Evolutionary conservation across 1,140 invertebrate species (phyloP).

Genomic region (Euschistus heros): DNA sequence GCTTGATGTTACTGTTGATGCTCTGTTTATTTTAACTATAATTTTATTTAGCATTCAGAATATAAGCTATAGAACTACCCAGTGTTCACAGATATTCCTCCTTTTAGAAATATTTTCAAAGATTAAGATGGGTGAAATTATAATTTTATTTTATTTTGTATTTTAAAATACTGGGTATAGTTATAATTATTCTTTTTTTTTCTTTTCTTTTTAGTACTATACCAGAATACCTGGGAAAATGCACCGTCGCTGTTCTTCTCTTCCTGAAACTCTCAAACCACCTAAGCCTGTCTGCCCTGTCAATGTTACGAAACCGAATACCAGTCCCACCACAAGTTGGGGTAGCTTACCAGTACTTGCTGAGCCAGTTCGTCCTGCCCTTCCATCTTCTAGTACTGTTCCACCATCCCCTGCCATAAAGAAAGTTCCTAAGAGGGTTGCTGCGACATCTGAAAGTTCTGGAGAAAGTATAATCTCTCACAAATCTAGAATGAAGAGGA

Average conservation of each 20-base stretch:
- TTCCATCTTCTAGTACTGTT: background rate
- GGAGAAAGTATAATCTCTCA: background rate
- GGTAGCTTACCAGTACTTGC: background rate
- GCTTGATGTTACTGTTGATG: no score
- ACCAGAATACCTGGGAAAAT: slow-evolving; percentile 30
- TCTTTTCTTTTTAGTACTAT: slow-evolving; percentile 3
- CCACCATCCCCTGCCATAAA: background rate
- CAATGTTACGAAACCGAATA: background rate
- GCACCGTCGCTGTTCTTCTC: slow-evolving; percentile 38
- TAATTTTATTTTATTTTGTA: no score
- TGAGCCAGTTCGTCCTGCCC: background rate
- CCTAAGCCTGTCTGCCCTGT: background rate
- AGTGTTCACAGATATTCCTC: no score
- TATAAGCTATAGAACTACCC: no score
- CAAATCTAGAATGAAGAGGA: slow-evolving; percentile 32
- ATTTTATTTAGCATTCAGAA: no score
- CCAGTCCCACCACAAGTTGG: background rate
- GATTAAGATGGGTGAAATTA: no score
- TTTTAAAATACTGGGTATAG: no score
- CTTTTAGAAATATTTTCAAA: no score
- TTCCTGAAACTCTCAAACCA: slow-evolving; percentile 33
- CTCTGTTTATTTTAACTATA: no score
- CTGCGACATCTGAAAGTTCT: background rate
- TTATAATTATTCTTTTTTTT: no score
- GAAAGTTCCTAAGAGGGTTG: background rate